Evolutionary conservation across 2,113 vertebrate genomes (phyloP).

Genomic region (Sander vitreus): DNA sequence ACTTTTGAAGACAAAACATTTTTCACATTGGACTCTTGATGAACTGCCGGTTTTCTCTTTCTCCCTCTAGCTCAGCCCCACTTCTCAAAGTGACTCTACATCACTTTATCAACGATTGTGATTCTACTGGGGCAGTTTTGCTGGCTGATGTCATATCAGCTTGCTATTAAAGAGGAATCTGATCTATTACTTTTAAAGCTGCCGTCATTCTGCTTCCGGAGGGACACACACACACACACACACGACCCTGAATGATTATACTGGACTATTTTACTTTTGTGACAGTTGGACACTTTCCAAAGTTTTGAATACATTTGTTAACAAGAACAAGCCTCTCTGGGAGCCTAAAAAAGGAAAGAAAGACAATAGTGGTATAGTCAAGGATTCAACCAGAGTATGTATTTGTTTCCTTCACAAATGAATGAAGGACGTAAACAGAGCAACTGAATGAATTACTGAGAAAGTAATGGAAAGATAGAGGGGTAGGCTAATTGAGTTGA

Average conservation of each 20-base stretch:
- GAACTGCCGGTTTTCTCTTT: neutral
- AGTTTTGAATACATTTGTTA: constrained; percentile 41
- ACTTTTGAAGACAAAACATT: neutral
- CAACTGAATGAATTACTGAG: neutral
- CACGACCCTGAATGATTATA: constrained; percentile 50
- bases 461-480: neutral
- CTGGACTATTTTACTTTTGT: constrained; percentile 50
- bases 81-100: neutral
- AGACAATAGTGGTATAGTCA: neutral
- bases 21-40: neutral
- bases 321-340: constrained; percentile 25
- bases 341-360: neutral
- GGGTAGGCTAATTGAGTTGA: neutral
- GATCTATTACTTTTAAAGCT: constrained; percentile 33
- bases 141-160: constrained; percentile 23
- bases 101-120: constrained; percentile 3
- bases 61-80: neutral
- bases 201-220: neutral
- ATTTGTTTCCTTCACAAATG: constrained; percentile 4
- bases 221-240: neutral
- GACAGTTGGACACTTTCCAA: constrained; percentile 61
- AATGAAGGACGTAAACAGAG: constrained; percentile 18
- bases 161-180: constrained; percentile 13
- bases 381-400: neutral
- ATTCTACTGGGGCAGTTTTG: neutral